These are phyloP conservation scores for Suncus etruscus DNA, from an alignment of 2,113 vertebrate species.

Conservation along the genomic window DNA sequence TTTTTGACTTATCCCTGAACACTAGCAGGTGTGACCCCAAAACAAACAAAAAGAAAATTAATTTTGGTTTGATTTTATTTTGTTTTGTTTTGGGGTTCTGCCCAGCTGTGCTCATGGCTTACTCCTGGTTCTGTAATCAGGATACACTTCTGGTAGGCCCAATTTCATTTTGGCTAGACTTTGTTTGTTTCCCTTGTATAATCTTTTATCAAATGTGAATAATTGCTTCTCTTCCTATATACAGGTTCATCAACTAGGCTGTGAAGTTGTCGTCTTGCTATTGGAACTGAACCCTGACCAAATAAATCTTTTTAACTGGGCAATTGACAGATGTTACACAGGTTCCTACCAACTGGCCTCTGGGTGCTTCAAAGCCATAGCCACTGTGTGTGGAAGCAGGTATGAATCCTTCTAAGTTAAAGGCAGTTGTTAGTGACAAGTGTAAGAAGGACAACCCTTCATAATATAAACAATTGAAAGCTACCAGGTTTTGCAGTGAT, in stretches of 20 bases:
- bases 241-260: constrained; percentile 98
- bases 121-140: too few species aligned
- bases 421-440: background rate
- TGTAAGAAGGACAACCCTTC: background rate
- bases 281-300: constrained; percentile 98
- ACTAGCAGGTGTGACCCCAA: too few species aligned
- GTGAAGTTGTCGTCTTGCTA: constrained; percentile 97
- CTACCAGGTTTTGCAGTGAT: background rate
- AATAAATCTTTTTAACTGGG: constrained; percentile 98
- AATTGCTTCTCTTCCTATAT: constrained; percentile 49
- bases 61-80: background rate
- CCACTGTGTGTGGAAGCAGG: constrained; percentile 98
- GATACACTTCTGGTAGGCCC: too few species aligned
- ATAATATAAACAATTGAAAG: background rate
- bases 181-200: background rate
- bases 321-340: constrained; percentile 98
- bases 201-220: background rate
- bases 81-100: too few species aligned
- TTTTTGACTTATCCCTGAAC: too few species aligned
- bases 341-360: constrained; percentile 98
- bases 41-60: background rate
- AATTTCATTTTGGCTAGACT: background rate
- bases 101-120: too few species aligned
- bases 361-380: constrained; percentile 99
- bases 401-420: constrained; percentile 73